Base-by-base conservation (phyloP, 1,140 invertebrate genomes). In the Calephelis virginiensis region DNA sequence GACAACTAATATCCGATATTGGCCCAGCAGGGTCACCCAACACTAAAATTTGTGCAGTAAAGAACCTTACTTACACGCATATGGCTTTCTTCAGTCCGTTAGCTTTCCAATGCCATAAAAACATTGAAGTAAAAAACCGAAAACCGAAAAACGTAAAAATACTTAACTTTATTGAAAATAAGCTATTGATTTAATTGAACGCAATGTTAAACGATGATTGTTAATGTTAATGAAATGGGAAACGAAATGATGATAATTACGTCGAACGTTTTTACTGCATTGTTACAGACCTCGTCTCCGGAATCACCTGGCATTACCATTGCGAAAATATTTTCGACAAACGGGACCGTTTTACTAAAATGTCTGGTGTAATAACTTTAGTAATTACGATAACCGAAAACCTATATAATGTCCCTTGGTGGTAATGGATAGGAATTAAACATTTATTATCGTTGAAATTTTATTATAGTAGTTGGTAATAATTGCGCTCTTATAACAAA, bases 241-340 rank as follows among this genome's bases (percentile, higher is more conserved):
- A 80, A 79, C 83, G 78, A 81, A 89, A 89, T 85, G 81, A 84
- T 85, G 71, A 85, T 82, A 86, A 90, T 90, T 90, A 89, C 81
- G 76, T 59, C 43, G 73, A 77, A 78, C 78, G 82, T 83, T 89
- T 86, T 86, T 85, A 83, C 80, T 80, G 86, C 83, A 85, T 88
- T 89, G 83, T 90, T 82, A 76, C 82, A 77, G 76, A 70, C 72
- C 78, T 77, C 76, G 78, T 79, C 78, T 73, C 69, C 73, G 74
- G 71, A 90, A 90, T 89, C 85, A 90, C 87, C 86, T 85, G 85
- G 70, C 82, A 87, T 90, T 88, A 87, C 83, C 77, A 70, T 79
- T 72, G 76, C 77, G 77, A 80, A 87, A 90, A 90, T 88, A 88
- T 88, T 86, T 79, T 70, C 81, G 76, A 81, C 80, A 80, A 90